phyloP scores from a whole-genome alignment of 2,888 invertebrate species.

The Chrysopilus asiliformis region DNA sequence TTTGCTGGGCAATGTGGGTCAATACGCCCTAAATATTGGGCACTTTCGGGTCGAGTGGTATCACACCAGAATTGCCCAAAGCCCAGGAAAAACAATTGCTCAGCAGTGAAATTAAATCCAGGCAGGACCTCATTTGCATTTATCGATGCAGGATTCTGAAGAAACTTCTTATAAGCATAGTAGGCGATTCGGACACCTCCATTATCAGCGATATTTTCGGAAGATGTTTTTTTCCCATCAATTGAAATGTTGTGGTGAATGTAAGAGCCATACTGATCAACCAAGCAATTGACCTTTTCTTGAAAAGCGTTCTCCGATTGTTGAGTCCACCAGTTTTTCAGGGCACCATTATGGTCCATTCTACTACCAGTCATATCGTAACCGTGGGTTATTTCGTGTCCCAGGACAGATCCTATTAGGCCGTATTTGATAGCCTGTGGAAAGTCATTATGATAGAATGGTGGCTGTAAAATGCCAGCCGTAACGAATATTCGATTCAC shows the following conservation, averaged over 20 bases:
- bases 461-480: not conserved
- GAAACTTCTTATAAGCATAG: not conserved
- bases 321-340: not conserved
- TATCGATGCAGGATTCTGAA: not conserved
- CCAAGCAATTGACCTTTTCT: not conserved
- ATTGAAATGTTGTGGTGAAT: not conserved
- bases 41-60: not conserved
- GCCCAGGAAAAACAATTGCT: not conserved
- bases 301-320: not conserved
- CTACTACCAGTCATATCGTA: not conserved
- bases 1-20: not conserved
- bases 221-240: not conserved
- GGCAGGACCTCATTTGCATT: no score
- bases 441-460: not conserved
- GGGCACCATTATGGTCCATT: not conserved
- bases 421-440: not conserved
- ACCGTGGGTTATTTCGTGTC: not conserved
- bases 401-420: not conserved
- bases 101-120: not conserved
- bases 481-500: not conserved
- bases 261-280: not conserved
- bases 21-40: not conserved
- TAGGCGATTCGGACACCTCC: not conserved
- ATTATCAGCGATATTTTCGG: not conserved
- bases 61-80: not conserved